Conservation (phyloP, 2,797 vertebrate genomes). For the Paguma larvata region DNA sequence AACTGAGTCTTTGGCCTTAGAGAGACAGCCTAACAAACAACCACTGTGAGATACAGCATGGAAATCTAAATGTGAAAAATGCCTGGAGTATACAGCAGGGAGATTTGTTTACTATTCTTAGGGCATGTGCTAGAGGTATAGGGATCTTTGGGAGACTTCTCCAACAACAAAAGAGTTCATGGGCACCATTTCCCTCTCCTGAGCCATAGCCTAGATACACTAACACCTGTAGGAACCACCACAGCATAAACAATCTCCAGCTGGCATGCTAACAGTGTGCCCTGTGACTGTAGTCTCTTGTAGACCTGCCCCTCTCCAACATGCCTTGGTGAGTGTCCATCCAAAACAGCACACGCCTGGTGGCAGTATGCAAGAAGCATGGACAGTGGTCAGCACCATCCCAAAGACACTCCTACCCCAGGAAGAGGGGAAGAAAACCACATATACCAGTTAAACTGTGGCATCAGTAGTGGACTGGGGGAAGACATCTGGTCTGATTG, state of each 20-base stretch:
- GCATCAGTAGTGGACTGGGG: neutral
- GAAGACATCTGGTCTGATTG: neutral
- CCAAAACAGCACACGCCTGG: neutral
- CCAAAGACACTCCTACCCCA: neutral
- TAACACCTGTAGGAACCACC: neutral
- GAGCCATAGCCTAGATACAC: neutral
- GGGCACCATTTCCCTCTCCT: neutral
- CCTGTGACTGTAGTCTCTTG: neutral
- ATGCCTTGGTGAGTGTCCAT: neutral
- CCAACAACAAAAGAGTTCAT: neutral
- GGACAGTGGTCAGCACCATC: neutral
- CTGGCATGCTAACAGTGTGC: neutral
- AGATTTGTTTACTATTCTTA: neutral
- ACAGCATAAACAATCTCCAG: neutral
- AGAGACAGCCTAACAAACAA: neutral
- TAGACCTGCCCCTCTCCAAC: neutral
- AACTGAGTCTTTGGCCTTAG: neutral
- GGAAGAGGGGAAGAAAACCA: neutral
- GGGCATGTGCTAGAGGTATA: neutral
- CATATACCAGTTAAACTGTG: neutral
- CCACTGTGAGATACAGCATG: neutral
- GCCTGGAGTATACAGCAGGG: neutral
- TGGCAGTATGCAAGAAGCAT: neutral
- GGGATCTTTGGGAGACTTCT: neutral
- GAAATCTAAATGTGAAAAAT: neutral